phyloP scores from a whole-genome alignment of 2,113 vertebrate genomes.

The Poecile atricapillus region DNA sequence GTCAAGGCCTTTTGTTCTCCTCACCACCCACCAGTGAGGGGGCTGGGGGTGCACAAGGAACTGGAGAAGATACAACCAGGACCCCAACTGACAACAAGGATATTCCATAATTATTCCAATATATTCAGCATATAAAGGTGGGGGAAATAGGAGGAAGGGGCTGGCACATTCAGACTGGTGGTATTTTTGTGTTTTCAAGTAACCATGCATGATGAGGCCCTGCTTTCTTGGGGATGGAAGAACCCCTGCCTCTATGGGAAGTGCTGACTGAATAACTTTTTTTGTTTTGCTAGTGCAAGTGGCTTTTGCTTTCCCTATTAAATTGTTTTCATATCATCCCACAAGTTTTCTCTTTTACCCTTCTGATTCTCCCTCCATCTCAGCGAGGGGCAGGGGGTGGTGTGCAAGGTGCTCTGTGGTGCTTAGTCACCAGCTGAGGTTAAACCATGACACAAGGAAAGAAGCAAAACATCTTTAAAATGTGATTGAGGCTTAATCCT shows the following conservation, averaged over 20 bases:
- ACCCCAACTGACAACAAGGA: not conserved
- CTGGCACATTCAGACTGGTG: not conserved
- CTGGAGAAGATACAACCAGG: not conserved
- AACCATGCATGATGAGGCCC: rapidly evolving
- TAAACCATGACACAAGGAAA: not conserved
- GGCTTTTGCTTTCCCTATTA: not conserved
- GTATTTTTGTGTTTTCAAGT: not conserved
- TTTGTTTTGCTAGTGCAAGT: not conserved
- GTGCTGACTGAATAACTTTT: not conserved
- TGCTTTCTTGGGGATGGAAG: not conserved
- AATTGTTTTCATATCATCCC: not conserved
- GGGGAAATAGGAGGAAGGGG: not conserved
- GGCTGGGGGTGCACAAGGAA: not conserved
- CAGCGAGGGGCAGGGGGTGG: rapidly evolving
- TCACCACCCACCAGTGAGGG: too few species aligned
- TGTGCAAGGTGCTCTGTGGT: not conserved
- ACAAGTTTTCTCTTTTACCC: not conserved
- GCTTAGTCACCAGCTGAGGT: not conserved
- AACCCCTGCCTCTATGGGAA: rapidly evolving
- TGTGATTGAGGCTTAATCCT: not conserved
- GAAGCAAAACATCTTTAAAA: not conserved
- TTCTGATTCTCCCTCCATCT: not conserved
- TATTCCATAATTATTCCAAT: not conserved
- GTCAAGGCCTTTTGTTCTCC: not conserved
- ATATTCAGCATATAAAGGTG: not conserved